Evolutionary conservation across 2,888 invertebrate species (phyloP), one percentile per base, ranked within the genome.

Genomic region (Platerodrilus igneus): DNA sequence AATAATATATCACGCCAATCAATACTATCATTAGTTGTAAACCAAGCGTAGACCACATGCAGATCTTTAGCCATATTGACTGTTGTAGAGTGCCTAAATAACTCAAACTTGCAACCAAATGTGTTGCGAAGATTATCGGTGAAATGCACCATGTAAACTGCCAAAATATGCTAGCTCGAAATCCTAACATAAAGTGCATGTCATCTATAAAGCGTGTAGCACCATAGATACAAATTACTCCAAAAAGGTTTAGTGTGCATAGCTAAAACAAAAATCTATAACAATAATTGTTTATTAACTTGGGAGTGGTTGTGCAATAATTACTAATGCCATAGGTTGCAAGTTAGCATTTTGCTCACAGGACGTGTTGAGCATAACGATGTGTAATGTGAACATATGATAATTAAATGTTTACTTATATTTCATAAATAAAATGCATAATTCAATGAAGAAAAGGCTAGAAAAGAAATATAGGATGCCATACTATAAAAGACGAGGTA

Each of bases 151-250:
- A 37, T 4, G 55, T 47, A 1, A 59, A 10, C 51, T 67, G 70
- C 50, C 71, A 63, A 17, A 41, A 64, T 9, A 42, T 52, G 11
- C 58, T 63, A 2, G 71, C 69, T 16, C 62, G 63, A 4, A 69
- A 56, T 0, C 72, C 73, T 36, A 69, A 61, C 71, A 73, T 72
- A 34, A 73, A 73, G 50, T 72, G 72, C 6, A 72, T 61, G 32
- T 73, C 72, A 57, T 72, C 72, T 1, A 63, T 60, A 52, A 73
- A 71, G 37, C 49, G 66, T 2, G 62, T 59, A 7, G 69, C 20
- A 0, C 73, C 72, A 29, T 73, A 73, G 55, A 65, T 66, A 13
- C 68, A 18, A 1, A 72, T 52, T 31, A 72, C 10, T 4, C 35
- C 41, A 80, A 77, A 55, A 69, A 72, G 5, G 17, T 39, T 34